phyloP scores from a whole-genome alignment of 35 echinoderm and acorn worm species.

The Hemicentrotus pulcherrimus region DNA sequence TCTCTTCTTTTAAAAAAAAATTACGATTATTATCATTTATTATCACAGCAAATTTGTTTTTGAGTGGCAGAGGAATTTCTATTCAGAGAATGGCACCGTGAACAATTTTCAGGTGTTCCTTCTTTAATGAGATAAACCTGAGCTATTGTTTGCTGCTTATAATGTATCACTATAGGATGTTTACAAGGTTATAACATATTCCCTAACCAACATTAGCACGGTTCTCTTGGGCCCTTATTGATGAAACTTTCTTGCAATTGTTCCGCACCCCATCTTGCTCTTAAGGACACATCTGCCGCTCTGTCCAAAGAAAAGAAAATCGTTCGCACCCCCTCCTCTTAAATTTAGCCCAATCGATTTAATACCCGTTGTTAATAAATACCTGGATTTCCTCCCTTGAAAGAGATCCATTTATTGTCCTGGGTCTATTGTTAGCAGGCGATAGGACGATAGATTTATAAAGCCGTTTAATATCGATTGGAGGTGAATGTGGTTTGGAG shows the following conservation, averaged over 20 bases:
- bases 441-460: slow-evolving; percentile 3
- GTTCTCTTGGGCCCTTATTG: neutral
- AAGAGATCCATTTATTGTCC: neutral
- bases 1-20: no score
- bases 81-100: no score
- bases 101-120: no score
- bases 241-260: neutral
- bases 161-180: neutral
- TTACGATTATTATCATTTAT: no score
- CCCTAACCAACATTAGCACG: neutral
- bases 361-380: neutral
- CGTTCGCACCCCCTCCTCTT: neutral
- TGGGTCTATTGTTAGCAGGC: neutral
- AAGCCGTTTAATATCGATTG: neutral
- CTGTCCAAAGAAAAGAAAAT: neutral
- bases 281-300: neutral
- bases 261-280: neutral
- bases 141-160: neutral
- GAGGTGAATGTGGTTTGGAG: neutral
- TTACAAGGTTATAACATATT: neutral
- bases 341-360: neutral
- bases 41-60: no score
- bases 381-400: neutral
- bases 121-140: neutral
- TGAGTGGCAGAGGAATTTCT: no score